phyloP scores from a whole-genome alignment of 2,888 invertebrate species.

The Drosophila leonis region DNA sequence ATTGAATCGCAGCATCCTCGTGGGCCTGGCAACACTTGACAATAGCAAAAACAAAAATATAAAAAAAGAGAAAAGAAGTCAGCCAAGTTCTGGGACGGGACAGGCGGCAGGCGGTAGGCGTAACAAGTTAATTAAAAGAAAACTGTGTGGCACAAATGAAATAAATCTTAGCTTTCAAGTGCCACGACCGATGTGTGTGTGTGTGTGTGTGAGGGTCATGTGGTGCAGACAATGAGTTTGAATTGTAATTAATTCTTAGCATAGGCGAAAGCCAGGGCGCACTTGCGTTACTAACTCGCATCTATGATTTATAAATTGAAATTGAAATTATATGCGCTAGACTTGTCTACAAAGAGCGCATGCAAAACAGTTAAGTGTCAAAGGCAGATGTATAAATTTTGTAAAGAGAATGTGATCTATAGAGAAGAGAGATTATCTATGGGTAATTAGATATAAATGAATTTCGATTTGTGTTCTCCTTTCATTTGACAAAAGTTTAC shows the following conservation, averaged over 20 bases:
- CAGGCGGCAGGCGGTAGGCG: conserved; percentile 23
- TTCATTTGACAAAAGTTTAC: background rate
- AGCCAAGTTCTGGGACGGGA: background rate
- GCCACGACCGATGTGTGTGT: conserved; percentile 4
- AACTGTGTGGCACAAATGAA: conserved; percentile 76
- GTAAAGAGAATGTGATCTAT: background rate
- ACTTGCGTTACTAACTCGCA: conserved; percentile 1
- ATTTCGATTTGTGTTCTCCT: background rate
- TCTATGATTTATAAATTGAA: conserved; percentile 18
- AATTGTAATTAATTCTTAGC: conserved; percentile 70
- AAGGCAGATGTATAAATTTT: background rate
- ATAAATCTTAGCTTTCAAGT: conserved; percentile 64
- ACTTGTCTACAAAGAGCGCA: background rate
- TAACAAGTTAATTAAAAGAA: conserved; percentile 79
- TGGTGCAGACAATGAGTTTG: conserved; percentile 61
- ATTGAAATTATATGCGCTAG: background rate
- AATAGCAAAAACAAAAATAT: conserved; percentile 41
- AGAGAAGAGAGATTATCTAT: background rate
- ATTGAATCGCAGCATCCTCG: conserved; percentile 65
- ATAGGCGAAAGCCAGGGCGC: background rate
- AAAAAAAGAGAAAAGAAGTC: conserved; percentile 23
- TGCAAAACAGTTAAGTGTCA: background rate
- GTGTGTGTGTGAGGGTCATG: conserved; percentile 29
- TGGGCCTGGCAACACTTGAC: conserved; percentile 73
- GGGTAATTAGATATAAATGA: background rate